Conservation (phyloP, 2,888 invertebrate species). For the Ligdia adustata region DNA sequence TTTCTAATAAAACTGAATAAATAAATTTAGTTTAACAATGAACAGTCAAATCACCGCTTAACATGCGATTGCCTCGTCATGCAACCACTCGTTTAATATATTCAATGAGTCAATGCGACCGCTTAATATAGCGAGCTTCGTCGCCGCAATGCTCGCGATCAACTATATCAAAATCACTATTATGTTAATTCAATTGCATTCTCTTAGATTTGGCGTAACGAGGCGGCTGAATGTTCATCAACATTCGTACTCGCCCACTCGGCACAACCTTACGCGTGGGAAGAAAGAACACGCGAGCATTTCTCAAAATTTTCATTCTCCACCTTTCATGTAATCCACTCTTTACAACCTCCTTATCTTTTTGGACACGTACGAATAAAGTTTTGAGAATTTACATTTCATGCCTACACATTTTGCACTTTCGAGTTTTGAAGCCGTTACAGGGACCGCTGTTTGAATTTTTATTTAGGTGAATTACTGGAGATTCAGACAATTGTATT, state of each 20-base stretch:
- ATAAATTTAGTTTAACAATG: slow-evolving; percentile 40
- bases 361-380: slow-evolving; percentile 48
- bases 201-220: slow-evolving; percentile 55
- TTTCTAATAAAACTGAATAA: slow-evolving; percentile 26
- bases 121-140: slow-evolving; percentile 24
- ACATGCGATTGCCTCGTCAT: slow-evolving; percentile 40
- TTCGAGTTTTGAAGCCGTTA: slow-evolving; percentile 42
- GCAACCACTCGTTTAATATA: slow-evolving; percentile 41
- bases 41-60: slow-evolving; percentile 43
- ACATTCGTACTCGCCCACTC: slow-evolving; percentile 68
- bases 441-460: slow-evolving; percentile 46
- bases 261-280: slow-evolving; percentile 44
- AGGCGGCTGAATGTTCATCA: slow-evolving; percentile 56
- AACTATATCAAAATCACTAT: slow-evolving; percentile 34
- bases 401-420: slow-evolving; percentile 21
- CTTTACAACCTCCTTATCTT: slow-evolving; percentile 52
- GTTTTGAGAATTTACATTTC: slow-evolving; percentile 46
- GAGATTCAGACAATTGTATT: slow-evolving; percentile 52
- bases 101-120: slow-evolving; percentile 43
- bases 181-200: slow-evolving; percentile 54
- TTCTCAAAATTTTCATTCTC: slow-evolving; percentile 59
- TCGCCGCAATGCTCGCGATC: slow-evolving; percentile 33
- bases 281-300: slow-evolving; percentile 43
- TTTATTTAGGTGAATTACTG: slow-evolving; percentile 55
- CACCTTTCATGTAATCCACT: slow-evolving; percentile 55